phyloP scores from a whole-genome alignment of 92 coral and sea anemone genomes.

The Diadumene lineata region DNA sequence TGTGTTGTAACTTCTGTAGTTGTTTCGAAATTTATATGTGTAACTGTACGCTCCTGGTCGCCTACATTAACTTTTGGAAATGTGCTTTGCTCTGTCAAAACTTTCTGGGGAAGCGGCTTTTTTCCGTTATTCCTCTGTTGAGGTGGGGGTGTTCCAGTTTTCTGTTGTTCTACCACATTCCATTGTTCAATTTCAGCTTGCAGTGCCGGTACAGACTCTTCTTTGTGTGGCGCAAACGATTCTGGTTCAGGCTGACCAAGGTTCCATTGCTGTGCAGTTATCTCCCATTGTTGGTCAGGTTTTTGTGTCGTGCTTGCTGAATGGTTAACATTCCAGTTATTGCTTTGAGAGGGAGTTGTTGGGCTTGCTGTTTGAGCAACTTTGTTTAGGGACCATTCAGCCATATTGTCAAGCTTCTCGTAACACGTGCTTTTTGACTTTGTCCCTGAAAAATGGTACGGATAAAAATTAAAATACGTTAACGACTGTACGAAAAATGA shows the following conservation, averaged over 20 bases:
- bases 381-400: constrained; percentile 2
- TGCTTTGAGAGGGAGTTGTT: not conserved
- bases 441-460: not conserved
- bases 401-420: constrained; percentile 5
- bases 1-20: too few species aligned
- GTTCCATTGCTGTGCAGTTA: constrained; percentile 12
- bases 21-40: too few species aligned
- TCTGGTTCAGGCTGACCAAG: not conserved
- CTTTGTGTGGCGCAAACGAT: too few species aligned
- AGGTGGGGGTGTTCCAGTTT: not conserved
- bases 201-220: not conserved
- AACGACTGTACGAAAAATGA: too few species aligned
- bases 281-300: not conserved
- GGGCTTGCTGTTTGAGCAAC: not conserved
- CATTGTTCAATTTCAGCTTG: not conserved
- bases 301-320: not conserved
- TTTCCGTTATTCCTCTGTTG: not conserved
- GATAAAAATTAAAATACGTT: too few species aligned
- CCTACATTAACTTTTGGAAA: too few species aligned
- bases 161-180: not conserved
- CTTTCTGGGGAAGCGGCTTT: not conserved
- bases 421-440: not conserved
- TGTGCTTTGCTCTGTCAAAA: too few species aligned
- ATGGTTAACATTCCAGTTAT: not conserved
- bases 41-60: not conserved